Evolutionary conservation across 2,888 invertebrate species (phyloP), one percentile per base, ranked within the genome.

Genomic region (Drosophila sordidapex): DNA sequence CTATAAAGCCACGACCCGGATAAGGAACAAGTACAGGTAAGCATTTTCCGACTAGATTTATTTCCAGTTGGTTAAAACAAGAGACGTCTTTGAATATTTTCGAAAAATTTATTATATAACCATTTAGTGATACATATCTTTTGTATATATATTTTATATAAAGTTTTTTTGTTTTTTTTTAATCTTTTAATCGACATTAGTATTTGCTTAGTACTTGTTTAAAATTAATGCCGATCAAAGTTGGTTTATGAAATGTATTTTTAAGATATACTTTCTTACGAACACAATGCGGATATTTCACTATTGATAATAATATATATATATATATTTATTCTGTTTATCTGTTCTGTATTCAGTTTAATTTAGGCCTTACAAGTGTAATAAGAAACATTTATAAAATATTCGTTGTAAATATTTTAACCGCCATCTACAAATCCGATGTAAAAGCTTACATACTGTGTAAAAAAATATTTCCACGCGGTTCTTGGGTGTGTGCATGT

Each of bases 371-470:
- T 72, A 63, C 36, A 63, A 66, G 33, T 74, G 56, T 67, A 73
- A 69, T 74, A 76, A 74, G 82, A 82, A 83, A 82, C 75, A 80
- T 83, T 80, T 79, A 70, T 79, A 87, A 87, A 89, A 84, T 79
- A 82, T 89, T 86, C 86, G 86, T 89, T 86, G 86, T 86, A 81
- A 89, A 87, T 84, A 89, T 76, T 81, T 76, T 76, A 58, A 65
- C 61, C 62, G 35, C 57, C 68, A 64, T 79, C 74, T 71, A 74
- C 78, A 74, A 77, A 71, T 81, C 52, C 49, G 25, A 76, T 84
- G 71, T 82, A 81, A 80, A 77, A 70, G 62, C 57, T 76, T 89
- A 87, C 66, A 74, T 70, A 56, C 72, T 74, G 70, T 68, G 72
- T 86, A 87, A 82, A 86, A 86, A 86, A 82, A 86, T 86, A 86